A percentile compares a stretch with the other conserved stretches of the same genome.
These are phyloP conservation scores for Heliothis peltigera DNA, from an alignment of 2,888 invertebrate genomes.

Conservation along the genomic window DNA sequence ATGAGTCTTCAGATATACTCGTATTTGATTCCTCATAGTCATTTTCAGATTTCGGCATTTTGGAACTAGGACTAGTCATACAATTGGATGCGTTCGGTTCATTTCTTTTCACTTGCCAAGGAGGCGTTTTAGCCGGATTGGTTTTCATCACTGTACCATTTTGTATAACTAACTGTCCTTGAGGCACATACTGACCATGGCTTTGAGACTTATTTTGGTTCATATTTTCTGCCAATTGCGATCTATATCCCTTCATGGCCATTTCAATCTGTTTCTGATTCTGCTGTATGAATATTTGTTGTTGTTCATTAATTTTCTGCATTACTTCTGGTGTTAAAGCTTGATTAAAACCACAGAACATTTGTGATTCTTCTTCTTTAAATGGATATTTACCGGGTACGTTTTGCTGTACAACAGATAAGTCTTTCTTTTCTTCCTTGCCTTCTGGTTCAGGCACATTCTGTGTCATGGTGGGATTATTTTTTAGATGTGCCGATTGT, in stretches of 20 bases:
- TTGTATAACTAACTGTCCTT: slow-evolving; percentile 84
- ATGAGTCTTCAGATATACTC: slow-evolving; percentile 81
- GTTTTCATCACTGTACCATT: slow-evolving; percentile 87
- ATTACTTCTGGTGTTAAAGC: slow-evolving; percentile 87
- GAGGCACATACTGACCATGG: slow-evolving; percentile 79
- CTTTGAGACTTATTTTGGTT: slow-evolving; percentile 75
- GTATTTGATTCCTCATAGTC: slow-evolving; percentile 81
- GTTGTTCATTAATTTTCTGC: slow-evolving; percentile 90
- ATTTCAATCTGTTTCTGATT: slow-evolving; percentile 89
- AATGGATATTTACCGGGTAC: slow-evolving; percentile 69
- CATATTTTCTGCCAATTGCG: slow-evolving; percentile 78
- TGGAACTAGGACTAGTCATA: slow-evolving; percentile 79
- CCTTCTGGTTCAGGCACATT: slow-evolving; percentile 69
- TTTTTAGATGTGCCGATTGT: slow-evolving; percentile 73
- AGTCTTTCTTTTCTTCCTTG: slow-evolving; percentile 80
- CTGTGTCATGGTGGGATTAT: slow-evolving; percentile 66
- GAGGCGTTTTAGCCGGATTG: slow-evolving; percentile 89
- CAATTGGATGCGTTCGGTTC: slow-evolving; percentile 72
- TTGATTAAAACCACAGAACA: slow-evolving; percentile 85
- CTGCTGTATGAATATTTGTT: slow-evolving; percentile 89
- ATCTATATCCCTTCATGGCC: slow-evolving; percentile 87
- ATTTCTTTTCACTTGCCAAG: slow-evolving; percentile 89
- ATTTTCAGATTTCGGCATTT: slow-evolving; percentile 78
- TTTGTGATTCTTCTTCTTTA: slow-evolving; percentile 85
- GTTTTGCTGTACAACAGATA: slow-evolving; percentile 59